A percentile compares a stretch with the other conserved stretches of the same genome.
Conservation (phyloP, 2,888 invertebrate species). For the Agriopis leucophaearia region DNA sequence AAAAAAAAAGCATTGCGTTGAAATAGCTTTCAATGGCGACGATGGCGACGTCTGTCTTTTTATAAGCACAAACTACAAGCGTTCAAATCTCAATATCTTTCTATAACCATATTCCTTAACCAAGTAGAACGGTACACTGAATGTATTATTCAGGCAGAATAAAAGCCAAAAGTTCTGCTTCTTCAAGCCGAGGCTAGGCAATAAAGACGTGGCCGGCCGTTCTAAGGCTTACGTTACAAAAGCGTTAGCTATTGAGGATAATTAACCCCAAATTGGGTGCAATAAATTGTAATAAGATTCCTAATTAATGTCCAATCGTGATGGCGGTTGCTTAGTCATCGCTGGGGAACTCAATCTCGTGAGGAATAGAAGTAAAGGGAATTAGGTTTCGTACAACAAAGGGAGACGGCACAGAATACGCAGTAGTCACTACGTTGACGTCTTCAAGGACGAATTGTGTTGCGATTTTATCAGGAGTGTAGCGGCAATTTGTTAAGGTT, state of each 20-base stretch:
- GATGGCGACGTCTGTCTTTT: neutral
- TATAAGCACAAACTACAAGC: neutral
- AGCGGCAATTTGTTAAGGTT: slow-evolving; percentile 27
- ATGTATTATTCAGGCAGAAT: slow-evolving; percentile 34
- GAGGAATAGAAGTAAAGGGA: slow-evolving; percentile 35
- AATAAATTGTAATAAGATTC: slow-evolving; percentile 60
- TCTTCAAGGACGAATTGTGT: slow-evolving; percentile 26
- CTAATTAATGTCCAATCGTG: slow-evolving; percentile 52
- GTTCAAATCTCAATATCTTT: slow-evolving; percentile 9
- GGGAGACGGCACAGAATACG: slow-evolving; percentile 2
- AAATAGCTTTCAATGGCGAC: neutral
- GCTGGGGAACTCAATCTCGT: slow-evolving; percentile 39
- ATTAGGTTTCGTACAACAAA: slow-evolving; percentile 37
- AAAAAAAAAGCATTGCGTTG: no score
- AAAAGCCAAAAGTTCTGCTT: slow-evolving; percentile 27
- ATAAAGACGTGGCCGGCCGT: slow-evolving; percentile 46
- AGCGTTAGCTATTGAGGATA: slow-evolving; percentile 54
- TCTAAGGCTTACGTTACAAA: slow-evolving; percentile 47
- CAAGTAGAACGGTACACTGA: slow-evolving; percentile 11
- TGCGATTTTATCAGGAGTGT: slow-evolving; percentile 31
- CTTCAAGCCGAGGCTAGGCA: slow-evolving; percentile 33
- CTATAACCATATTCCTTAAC: slow-evolving; percentile 2
- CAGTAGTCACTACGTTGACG: slow-evolving; percentile 1
- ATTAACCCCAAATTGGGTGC: slow-evolving; percentile 60
- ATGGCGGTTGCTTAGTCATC: slow-evolving; percentile 47